A percentile compares a stretch with the other conserved stretches of the same genome.
These are phyloP conservation scores for Myotis davidii DNA, from an alignment of 2,113 vertebrate species.

Conservation along the genomic window DNA sequence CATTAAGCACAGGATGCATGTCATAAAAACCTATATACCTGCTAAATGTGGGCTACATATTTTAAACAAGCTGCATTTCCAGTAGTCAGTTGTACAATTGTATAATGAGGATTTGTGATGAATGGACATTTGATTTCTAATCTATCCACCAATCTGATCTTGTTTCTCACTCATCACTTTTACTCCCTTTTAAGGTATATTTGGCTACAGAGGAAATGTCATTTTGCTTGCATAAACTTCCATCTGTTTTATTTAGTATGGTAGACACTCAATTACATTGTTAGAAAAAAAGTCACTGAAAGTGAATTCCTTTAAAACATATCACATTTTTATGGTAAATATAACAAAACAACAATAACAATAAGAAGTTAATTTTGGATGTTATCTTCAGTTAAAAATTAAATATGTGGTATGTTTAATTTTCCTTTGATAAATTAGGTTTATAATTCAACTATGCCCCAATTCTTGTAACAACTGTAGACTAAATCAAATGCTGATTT, in stretches of 20 bases:
- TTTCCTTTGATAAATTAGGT: not conserved
- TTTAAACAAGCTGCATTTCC: not conserved
- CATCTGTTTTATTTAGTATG: not conserved
- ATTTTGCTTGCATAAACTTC: not conserved
- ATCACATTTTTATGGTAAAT: not conserved
- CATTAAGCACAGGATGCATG: not conserved
- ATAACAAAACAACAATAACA: not conserved
- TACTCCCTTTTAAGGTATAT: not conserved
- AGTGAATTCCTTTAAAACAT: not conserved
- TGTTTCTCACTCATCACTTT: not conserved
- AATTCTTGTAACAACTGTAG: not conserved
- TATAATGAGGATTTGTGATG: not conserved
- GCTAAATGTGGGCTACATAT: not conserved
- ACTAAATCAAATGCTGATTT: not conserved
- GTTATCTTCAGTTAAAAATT: not conserved
- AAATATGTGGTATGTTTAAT: not conserved
- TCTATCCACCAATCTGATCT: not conserved
- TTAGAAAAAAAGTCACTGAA: not conserved
- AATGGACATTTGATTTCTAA: not conserved
- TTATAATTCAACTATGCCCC: not conserved
- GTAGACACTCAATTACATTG: not conserved
- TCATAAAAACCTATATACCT: not conserved
- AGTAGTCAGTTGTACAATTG: not conserved
- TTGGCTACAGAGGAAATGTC: not conserved
- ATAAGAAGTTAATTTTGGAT: not conserved